phyloP scores from a whole-genome alignment of 2,888 invertebrate species.

The Clivina fossor region DNA sequence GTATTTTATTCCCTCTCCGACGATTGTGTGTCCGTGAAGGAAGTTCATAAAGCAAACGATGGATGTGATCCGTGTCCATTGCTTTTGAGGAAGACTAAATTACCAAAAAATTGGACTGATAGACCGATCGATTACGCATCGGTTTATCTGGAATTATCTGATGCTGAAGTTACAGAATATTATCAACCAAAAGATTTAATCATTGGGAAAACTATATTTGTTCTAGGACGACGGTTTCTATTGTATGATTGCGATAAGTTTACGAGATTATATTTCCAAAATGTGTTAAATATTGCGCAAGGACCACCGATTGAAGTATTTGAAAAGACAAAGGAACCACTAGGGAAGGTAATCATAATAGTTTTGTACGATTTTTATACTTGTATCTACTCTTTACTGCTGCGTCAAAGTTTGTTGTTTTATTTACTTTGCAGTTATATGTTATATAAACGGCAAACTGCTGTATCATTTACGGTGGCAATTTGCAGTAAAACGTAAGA shows the following conservation, averaged over 20 bases:
- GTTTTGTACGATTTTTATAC: background rate
- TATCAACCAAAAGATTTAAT: constrained; percentile 77
- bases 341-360: constrained; percentile 13
- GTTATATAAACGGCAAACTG: too few species aligned
- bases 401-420: too few species aligned
- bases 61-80: constrained; percentile 78
- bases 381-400: background rate
- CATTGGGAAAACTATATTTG: constrained; percentile 70
- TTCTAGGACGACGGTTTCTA: constrained; percentile 71
- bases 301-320: constrained; percentile 48
- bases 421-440: too few species aligned
- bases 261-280: constrained; percentile 71
- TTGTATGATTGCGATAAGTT: constrained; percentile 79
- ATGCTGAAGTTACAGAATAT: constrained; percentile 73
- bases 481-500: background rate
- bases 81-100: constrained; percentile 71
- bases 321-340: constrained; percentile 38
- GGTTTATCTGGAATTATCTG: constrained; percentile 68
- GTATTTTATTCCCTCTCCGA: constrained; percentile 80
- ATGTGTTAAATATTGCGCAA: constrained; percentile 54
- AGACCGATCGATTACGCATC: constrained; percentile 63
- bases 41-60: constrained; percentile 69
- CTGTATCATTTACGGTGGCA: too few species aligned
- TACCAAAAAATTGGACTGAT: constrained; percentile 63
- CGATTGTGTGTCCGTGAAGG: constrained; percentile 77